Percentiles rank a stretch among this genome's conserved stretches.
These are phyloP conservation scores for Trichechus manatus DNA, from an alignment of 2,113 vertebrate genomes.

Conservation along the genomic window DNA sequence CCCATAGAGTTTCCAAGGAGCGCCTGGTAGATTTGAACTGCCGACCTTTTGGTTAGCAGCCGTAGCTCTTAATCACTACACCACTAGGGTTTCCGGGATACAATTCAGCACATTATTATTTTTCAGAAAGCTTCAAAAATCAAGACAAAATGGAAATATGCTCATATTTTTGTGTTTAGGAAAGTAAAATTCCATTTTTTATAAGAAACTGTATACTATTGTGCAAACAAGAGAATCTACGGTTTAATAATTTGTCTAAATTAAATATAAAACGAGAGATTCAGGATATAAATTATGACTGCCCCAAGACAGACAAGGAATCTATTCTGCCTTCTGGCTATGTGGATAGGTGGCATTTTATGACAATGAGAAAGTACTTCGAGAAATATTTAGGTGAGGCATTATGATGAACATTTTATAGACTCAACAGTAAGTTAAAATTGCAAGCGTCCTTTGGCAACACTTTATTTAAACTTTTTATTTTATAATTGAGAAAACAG, in stretches of 20 bases:
- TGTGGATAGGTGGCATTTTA: background rate
- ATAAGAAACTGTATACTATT: slow-evolving; percentile 31
- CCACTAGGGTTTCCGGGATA: too few relatives aligned
- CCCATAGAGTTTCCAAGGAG: too few relatives aligned
- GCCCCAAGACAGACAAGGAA: background rate
- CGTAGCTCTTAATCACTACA: too few relatives aligned
- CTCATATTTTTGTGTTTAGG: slow-evolving; percentile 10
- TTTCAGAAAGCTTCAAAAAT: slow-evolving; percentile 17
- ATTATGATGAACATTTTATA: slow-evolving; percentile 19
- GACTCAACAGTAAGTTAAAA: background rate
- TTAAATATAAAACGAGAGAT: slow-evolving; percentile 34
- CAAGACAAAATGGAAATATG: background rate
- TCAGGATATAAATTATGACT: background rate
- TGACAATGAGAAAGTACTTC: background rate
- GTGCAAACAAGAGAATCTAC: background rate
- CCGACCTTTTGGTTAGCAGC: too few relatives aligned
- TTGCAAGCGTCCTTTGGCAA: background rate
- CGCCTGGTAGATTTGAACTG: too few relatives aligned
- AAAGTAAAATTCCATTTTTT: slow-evolving; percentile 41
- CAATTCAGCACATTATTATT: background rate
- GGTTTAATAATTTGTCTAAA: background rate
- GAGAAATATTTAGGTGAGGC: background rate
- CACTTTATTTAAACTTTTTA: background rate
- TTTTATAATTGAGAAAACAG: slow-evolving; percentile 8
- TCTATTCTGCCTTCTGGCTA: background rate